Evolutionary conservation across 1,140 invertebrate species (phyloP).

Genomic region (Drosophila bifasciata): DNA sequence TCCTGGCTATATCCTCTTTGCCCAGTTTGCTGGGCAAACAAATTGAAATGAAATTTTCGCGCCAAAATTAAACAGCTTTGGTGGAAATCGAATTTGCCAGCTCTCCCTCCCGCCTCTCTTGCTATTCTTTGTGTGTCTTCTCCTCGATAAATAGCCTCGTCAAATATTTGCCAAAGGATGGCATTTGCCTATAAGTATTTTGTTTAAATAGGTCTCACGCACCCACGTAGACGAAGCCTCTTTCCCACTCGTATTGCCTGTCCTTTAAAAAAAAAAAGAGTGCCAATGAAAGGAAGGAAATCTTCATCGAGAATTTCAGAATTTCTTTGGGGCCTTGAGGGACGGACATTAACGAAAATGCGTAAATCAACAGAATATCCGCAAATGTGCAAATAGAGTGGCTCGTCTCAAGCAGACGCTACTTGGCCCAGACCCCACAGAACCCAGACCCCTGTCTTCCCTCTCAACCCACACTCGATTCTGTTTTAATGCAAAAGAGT

Average conservation of each 20-base stretch:
- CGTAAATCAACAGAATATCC: slow-evolving; percentile 77
- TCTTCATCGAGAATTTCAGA: slow-evolving; percentile 11
- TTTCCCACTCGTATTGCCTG: slow-evolving; percentile 11
- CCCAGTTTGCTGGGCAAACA: slow-evolving; percentile 40
- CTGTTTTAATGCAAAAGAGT: slow-evolving; percentile 26
- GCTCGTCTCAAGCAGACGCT: slow-evolving; percentile 43
- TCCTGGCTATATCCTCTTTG: neutral
- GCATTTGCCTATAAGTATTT: slow-evolving; percentile 76
- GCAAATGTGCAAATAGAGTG: slow-evolving; percentile 74
- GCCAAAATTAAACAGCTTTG: slow-evolving; percentile 59
- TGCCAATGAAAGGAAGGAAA: slow-evolving; percentile 64
- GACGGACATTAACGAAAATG: slow-evolving; percentile 64
- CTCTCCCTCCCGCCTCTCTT: slow-evolving; percentile 20
- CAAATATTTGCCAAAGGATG: slow-evolving; percentile 78
- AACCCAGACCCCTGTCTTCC: neutral
- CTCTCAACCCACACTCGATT: neutral
- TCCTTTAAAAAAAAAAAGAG: slow-evolving; percentile 1
- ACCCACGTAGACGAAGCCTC: slow-evolving; percentile 20
- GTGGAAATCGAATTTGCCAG: slow-evolving; percentile 45
- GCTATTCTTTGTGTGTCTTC: slow-evolving; percentile 21
- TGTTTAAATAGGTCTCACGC: slow-evolving; percentile 78
- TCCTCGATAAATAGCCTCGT: slow-evolving; percentile 45
- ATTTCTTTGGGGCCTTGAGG: neutral
- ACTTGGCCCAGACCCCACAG: slow-evolving; percentile 4
- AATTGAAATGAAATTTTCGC: slow-evolving; percentile 58